Conservation (phyloP, 2,797 vertebrate genomes). For the Cyprinodon diabolis region DNA sequence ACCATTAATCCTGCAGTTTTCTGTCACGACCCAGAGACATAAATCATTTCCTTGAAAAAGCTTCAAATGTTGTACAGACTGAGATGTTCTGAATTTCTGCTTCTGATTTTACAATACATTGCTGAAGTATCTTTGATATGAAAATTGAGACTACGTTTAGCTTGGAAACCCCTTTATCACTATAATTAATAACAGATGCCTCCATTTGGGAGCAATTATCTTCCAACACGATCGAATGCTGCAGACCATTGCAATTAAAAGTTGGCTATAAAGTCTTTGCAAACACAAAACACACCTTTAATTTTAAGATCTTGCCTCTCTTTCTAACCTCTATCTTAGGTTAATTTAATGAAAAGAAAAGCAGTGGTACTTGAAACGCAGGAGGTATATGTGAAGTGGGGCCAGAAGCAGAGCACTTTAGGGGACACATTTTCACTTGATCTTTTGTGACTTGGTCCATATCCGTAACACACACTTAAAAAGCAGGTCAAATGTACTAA, state of each 20-base stretch:
- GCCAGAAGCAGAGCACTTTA: slow-evolving; percentile 20
- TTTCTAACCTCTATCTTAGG: background rate
- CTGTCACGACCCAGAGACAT: slow-evolving; percentile 29
- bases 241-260: slow-evolving; percentile 15
- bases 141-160: slow-evolving; percentile 38
- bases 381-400: slow-evolving; percentile 12
- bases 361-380: slow-evolving; percentile 8
- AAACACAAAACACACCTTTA: background rate
- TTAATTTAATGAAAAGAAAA: slow-evolving; percentile 9
- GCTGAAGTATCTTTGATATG: slow-evolving; percentile 41
- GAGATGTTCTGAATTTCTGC: slow-evolving; percentile 44
- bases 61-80: slow-evolving; percentile 11
- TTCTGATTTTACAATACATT: slow-evolving; percentile 50
- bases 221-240: background rate
- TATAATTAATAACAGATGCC: slow-evolving; percentile 57
- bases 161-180: slow-evolving; percentile 36
- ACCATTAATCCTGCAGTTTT: slow-evolving; percentile 40
- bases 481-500: slow-evolving; percentile 25
- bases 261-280: slow-evolving; percentile 6
- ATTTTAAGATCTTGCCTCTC: background rate
- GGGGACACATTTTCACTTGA: slow-evolving; percentile 35
- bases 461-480: slow-evolving; percentile 34
- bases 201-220: slow-evolving; percentile 32
- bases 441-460: slow-evolving; percentile 39
- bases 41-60: slow-evolving; percentile 37